Evolutionary conservation across 92 coral and sea anemone species (phyloP).

Genomic region (Paramuricea clavata): DNA sequence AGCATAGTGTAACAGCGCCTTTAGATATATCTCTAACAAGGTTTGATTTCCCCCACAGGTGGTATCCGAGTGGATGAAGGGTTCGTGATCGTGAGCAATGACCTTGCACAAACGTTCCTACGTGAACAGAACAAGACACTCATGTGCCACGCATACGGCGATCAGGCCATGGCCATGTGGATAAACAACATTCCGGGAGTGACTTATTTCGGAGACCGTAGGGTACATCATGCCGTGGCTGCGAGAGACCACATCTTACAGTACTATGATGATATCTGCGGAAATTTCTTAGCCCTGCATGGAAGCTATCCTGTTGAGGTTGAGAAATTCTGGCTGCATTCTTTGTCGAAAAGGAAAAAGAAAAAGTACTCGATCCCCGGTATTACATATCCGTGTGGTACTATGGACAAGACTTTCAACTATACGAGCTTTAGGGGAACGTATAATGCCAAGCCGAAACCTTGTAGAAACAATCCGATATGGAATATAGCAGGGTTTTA

Average conservation of each 20-base stretch:
- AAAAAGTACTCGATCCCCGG: conserved; percentile 2
- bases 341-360: neutral
- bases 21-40: too few species aligned
- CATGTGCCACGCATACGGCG: conserved; percentile 96
- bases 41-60: conserved; percentile 72
- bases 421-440: conserved; percentile 5
- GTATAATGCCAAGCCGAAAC: conserved; percentile 32
- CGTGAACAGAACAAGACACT: conserved; percentile 61
- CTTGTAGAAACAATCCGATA: neutral
- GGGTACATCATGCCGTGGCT: conserved; percentile 81
- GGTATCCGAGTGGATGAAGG: conserved; percentile 95
- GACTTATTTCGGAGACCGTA: conserved; percentile 89
- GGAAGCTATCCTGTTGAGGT: conserved; percentile 90
- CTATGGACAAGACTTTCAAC: conserved; percentile 2
- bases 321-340: conserved; percentile 73
- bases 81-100: conserved; percentile 80
- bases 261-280: conserved; percentile 70
- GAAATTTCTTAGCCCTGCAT: conserved; percentile 80
- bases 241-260: conserved; percentile 79
- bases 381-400: conserved; percentile 34
- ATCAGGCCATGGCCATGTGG: conserved; percentile 94
- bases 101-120: conserved; percentile 78
- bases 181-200: conserved; percentile 82
- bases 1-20: too few species aligned
- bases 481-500: conserved; percentile 34